Percentiles rank a stretch among this genome's conserved stretches.
Conservation (phyloP, 1,140 invertebrate species). For the Solenopsis fugax region DNA sequence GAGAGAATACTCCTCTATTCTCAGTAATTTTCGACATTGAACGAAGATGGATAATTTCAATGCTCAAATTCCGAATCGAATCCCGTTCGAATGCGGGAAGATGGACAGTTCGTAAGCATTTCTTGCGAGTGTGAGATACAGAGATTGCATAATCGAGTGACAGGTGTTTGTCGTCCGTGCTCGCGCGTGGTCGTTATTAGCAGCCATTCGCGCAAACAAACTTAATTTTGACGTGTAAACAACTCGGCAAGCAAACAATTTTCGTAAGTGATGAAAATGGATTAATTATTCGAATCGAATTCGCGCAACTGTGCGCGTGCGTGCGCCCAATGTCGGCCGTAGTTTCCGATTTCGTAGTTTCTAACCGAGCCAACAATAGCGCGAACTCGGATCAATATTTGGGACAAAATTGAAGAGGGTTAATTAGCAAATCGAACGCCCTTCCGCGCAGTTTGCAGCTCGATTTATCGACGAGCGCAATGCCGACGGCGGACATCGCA, state of each 20-base stretch:
- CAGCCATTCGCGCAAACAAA: slow-evolving; percentile 28
- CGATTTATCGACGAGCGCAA: slow-evolving; percentile 60
- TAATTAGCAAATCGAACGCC: slow-evolving; percentile 73
- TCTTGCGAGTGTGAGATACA: neutral
- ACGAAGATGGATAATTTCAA: neutral
- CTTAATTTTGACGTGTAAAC: slow-evolving; percentile 43
- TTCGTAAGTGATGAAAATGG: slow-evolving; percentile 43
- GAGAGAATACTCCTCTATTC: neutral
- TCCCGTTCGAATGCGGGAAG: neutral
- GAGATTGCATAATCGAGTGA: slow-evolving; percentile 20
- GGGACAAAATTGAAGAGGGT: slow-evolving; percentile 76
- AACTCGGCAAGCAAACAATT: slow-evolving; percentile 38
- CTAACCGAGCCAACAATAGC: slow-evolving; percentile 53
- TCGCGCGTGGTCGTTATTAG: slow-evolving; percentile 6
- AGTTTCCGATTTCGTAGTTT: slow-evolving; percentile 49
- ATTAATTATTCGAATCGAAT: slow-evolving; percentile 53
- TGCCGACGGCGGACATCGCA: slow-evolving; percentile 40
- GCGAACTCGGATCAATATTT: slow-evolving; percentile 72
- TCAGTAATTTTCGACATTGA: neutral
- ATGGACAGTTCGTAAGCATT: neutral
- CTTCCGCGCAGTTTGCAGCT: slow-evolving; percentile 65
- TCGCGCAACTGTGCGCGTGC: slow-evolving; percentile 6
- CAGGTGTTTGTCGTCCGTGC: slow-evolving; percentile 1
- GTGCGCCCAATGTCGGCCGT: neutral
- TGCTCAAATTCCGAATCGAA: neutral